These are phyloP conservation scores for Candidula unifasciata DNA, from an alignment of 2,888 invertebrate genomes.

Conservation along the genomic window DNA sequence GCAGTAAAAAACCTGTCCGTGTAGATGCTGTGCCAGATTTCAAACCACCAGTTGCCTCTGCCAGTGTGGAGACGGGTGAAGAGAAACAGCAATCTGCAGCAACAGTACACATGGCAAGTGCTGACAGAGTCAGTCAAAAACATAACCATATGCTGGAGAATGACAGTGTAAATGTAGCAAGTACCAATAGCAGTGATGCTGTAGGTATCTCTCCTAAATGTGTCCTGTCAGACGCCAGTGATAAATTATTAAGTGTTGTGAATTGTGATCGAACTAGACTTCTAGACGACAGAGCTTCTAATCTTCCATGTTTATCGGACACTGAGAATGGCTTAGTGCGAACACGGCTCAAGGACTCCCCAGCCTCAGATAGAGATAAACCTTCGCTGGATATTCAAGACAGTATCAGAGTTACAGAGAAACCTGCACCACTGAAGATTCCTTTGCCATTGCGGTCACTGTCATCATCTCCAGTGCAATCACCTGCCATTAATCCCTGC, in stretches of 20 bases:
- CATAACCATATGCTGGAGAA: constrained; percentile 22
- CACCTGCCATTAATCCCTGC: constrained; percentile 33
- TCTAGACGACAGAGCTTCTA: constrained; percentile 1
- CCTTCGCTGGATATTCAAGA: neutral
- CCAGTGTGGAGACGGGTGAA: neutral
- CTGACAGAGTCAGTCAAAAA: neutral
- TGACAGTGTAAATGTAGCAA: neutral
- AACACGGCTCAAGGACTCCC: neutral
- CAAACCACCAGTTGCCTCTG: neutral
- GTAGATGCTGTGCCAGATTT: constrained; percentile 2
- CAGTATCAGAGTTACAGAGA: constrained; percentile 25
- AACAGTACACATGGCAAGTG: neutral
- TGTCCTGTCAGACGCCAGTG: neutral
- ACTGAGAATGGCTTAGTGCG: neutral
- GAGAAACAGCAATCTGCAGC: neutral
- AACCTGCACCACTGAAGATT: constrained; percentile 21
- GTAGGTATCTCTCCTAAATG: neutral
- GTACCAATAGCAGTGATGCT: neutral
- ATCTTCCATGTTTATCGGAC: neutral
- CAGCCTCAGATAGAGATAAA: neutral
- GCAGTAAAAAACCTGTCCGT: constrained; percentile 11
- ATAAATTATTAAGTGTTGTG: neutral
- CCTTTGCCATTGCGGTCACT: neutral
- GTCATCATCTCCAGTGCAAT: neutral
- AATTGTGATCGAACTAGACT: constrained; percentile 12